Conservation (phyloP, 2,797 vertebrate species). For the Chelonia mydas region DNA sequence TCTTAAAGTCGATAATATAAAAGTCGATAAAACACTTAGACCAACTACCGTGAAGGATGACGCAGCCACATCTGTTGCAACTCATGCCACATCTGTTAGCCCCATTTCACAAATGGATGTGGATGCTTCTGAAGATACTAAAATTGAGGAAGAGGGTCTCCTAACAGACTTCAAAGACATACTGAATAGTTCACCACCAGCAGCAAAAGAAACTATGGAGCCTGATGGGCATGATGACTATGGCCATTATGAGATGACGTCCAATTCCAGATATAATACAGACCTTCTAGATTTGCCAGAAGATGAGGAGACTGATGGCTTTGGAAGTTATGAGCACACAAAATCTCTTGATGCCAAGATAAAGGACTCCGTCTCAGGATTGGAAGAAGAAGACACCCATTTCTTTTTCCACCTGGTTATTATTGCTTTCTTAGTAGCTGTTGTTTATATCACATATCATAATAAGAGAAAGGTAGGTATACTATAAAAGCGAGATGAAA, state of each 20-base stretch:
- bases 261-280: conserved; percentile 57
- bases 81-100: conserved; percentile 27
- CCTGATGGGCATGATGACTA: conserved; percentile 75
- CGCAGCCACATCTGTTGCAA: not conserved
- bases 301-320: conserved; percentile 68
- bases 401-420: conserved; percentile 95
- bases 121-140: conserved; percentile 72
- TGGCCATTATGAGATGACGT: conserved; percentile 62
- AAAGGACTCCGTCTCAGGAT: conserved; percentile 79
- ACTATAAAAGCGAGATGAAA: not conserved
- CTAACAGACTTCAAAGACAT: conserved; percentile 57
- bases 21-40: no score
- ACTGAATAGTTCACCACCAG: conserved; percentile 68
- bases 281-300: conserved; percentile 59
- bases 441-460: conserved; percentile 94
- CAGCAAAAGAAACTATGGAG: conserved; percentile 71
- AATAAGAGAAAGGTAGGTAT: conserved; percentile 95
- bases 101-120: conserved; percentile 52
- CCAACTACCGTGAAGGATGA: not conserved
- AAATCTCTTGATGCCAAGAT: conserved; percentile 66
- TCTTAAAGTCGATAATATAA: not conserved
- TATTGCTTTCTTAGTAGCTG: conserved; percentile 92
- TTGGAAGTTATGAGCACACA: conserved; percentile 64
- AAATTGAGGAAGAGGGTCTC: conserved; percentile 79
- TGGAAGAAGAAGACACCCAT: conserved; percentile 91